Conservation (phyloP, 2,113 vertebrate genomes). For the Brachyhypopomus gauderio region DNA sequence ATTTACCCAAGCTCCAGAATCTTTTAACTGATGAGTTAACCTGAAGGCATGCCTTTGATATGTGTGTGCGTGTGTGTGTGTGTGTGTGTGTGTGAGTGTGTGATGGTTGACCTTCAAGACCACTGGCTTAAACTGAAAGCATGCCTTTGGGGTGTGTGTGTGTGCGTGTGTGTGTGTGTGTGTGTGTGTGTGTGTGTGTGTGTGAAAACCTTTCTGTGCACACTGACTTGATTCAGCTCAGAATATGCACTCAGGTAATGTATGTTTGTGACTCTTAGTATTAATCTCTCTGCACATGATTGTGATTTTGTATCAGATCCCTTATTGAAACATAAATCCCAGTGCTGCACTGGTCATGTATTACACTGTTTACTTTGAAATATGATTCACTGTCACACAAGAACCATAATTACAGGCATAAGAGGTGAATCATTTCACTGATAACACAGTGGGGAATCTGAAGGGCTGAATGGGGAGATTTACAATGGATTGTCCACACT, state of each 20-base stretch:
- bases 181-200: too few relatives aligned
- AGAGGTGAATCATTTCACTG: constrained; percentile 83
- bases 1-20: too few relatives aligned
- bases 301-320: constrained; percentile 25
- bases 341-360: background rate
- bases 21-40: too few relatives aligned
- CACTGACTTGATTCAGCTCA: background rate
- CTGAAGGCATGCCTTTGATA: too few relatives aligned
- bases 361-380: constrained; percentile 33
- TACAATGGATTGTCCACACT: constrained; percentile 69
- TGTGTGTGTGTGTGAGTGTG: too few relatives aligned
- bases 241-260: background rate
- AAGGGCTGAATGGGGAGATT: constrained; percentile 79
- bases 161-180: too few relatives aligned
- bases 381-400: constrained; percentile 9
- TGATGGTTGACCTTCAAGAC: too few relatives aligned
- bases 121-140: too few relatives aligned
- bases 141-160: too few relatives aligned
- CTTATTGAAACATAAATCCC: constrained; percentile 42
- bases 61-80: too few relatives aligned
- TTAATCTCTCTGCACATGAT: constrained; percentile 2
- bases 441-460: constrained; percentile 65
- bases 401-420: constrained; percentile 81
- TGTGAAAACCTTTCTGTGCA: too few relatives aligned
- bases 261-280: background rate